phyloP scores from a whole-genome alignment of 1,140 invertebrate species.

The Mycetomoellerius zeteki region DNA sequence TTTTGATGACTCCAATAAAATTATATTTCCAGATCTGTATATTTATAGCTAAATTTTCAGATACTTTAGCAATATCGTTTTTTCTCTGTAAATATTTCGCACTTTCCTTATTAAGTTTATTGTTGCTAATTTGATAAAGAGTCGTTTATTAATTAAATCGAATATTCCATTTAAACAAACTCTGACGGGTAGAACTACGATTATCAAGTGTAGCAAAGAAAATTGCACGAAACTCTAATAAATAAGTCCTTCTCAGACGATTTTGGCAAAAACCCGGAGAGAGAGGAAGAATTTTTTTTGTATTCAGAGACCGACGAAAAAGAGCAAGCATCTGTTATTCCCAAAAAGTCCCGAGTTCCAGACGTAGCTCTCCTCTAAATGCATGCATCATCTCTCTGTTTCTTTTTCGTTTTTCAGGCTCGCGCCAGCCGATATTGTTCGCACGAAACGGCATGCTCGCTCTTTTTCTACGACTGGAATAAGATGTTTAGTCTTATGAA shows the following conservation, averaged over 20 bases:
- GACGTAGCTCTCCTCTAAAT: conserved; percentile 47
- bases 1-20: too few relatives aligned
- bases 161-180: background rate
- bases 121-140: background rate
- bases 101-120: background rate
- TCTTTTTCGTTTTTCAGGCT: conserved; percentile 48
- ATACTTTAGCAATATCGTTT: too few relatives aligned
- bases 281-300: conserved; percentile 75
- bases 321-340: conserved; percentile 70
- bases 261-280: conserved; percentile 68
- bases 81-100: background rate
- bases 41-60: too few relatives aligned
- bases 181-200: background rate
- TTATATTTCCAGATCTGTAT: too few relatives aligned
- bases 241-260: conserved; percentile 69
- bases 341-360: conserved; percentile 58
- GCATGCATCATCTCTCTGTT: conserved; percentile 35
- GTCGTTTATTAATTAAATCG: background rate
- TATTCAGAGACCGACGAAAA: conserved; percentile 53
- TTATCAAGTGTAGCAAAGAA: background rate
- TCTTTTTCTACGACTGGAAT: conserved; percentile 58
- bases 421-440: conserved; percentile 65
- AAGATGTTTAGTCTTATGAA: conserved; percentile 71
- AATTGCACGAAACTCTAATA: conserved; percentile 43
- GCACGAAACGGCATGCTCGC: conserved; percentile 54